These are phyloP conservation scores for Biston stratarius DNA, from an alignment of 2,888 invertebrate genomes.

Conservation along the genomic window DNA sequence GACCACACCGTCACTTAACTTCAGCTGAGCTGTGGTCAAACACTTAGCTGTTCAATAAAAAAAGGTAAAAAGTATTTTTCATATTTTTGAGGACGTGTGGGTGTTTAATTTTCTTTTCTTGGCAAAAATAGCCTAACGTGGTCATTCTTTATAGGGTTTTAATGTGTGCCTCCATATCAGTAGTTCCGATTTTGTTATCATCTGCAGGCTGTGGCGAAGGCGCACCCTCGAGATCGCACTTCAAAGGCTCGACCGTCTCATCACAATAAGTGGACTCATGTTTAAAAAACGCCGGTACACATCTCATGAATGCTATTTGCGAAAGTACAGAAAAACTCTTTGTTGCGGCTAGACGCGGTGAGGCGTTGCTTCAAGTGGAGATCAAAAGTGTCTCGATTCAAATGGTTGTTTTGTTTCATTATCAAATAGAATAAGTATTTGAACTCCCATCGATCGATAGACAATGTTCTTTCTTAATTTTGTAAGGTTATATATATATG, in stretches of 20 bases:
- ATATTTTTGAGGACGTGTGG: too few species aligned
- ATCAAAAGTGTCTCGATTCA: not conserved
- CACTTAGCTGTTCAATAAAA: too few species aligned
- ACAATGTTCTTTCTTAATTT: too few species aligned
- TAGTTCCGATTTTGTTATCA: slow-evolving; percentile 1
- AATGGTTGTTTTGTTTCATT: not conserved
- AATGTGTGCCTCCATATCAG: not conserved
- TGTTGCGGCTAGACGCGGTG: not conserved
- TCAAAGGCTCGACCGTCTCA: slow-evolving; percentile 32
- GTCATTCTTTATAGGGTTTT: not conserved
- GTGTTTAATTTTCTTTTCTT: too few species aligned
- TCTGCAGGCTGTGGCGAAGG: not conserved
- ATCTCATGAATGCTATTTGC: slow-evolving; percentile 35
- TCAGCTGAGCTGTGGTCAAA: too few species aligned
- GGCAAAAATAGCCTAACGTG: too few species aligned
- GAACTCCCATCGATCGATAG: not conserved
- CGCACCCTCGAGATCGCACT: slow-evolving; percentile 14
- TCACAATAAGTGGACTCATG: slow-evolving; percentile 33
- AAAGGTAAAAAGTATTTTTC: too few species aligned
- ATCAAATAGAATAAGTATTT: not conserved
- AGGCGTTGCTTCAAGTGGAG: slow-evolving; percentile 1
- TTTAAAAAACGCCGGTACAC: slow-evolving; percentile 25
- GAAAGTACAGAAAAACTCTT: slow-evolving; percentile 29
- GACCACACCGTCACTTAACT: too few species aligned
- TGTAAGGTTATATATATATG: too few species aligned